These are phyloP conservation scores for Cataglyphis hispanica DNA, from an alignment of 1,140 invertebrate genomes.

Conservation along the genomic window DNA sequence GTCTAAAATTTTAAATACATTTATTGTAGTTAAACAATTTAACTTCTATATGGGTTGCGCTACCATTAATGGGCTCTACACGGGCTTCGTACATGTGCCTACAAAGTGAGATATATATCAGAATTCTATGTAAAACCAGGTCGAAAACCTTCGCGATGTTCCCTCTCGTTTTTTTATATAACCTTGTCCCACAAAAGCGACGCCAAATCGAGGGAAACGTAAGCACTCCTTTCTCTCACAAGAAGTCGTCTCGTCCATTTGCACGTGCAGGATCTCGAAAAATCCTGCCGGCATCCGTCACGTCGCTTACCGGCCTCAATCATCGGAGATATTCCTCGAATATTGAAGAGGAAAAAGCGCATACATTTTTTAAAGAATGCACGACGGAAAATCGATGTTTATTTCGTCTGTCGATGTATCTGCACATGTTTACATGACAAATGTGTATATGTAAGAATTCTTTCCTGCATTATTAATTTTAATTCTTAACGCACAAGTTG, in stretches of 20 bases:
- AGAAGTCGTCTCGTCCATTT: conserved; percentile 21
- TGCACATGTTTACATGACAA: no score
- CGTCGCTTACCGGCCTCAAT: not conserved
- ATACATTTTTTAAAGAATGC: no score
- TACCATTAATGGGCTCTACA: not conserved
- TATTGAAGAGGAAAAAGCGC: not conserved
- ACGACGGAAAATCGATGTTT: no score
- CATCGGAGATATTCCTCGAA: not conserved
- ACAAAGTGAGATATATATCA: conserved; percentile 18
- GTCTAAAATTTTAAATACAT: not conserved
- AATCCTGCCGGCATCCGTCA: not conserved
- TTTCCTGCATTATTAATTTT: not conserved
- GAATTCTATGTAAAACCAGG: conserved; percentile 42
- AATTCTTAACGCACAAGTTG: not conserved
- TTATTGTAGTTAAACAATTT: not conserved
- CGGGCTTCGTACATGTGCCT: not conserved
- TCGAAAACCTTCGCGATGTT: conserved; percentile 46
- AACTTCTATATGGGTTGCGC: not conserved
- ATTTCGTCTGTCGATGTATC: no score
- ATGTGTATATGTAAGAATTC: not conserved
- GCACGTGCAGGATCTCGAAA: not conserved
- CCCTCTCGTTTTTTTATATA: conserved; percentile 10
- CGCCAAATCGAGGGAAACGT: conserved; percentile 13
- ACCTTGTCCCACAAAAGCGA: conserved; percentile 58
- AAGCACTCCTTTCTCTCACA: conserved; percentile 36